phyloP scores from a whole-genome alignment of 2,888 invertebrate species.

The Trachelus stipa region DNA sequence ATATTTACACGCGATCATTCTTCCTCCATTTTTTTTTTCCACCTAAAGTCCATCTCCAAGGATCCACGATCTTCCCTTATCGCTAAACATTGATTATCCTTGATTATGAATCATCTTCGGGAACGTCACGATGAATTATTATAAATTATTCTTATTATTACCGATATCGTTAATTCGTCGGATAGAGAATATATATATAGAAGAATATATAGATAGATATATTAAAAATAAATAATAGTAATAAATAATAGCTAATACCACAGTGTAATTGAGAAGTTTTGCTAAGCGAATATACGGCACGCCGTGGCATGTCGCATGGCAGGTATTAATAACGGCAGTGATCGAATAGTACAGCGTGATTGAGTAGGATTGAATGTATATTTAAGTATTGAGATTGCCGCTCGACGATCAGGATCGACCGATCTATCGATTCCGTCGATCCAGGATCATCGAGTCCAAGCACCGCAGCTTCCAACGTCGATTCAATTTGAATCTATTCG shows the following conservation, averaged over 20 bases:
- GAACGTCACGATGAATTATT: background rate
- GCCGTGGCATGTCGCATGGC: too few species aligned
- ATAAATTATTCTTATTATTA: background rate
- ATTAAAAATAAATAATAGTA: background rate
- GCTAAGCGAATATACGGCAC: background rate
- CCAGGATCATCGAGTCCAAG: background rate
- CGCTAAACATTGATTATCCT: background rate
- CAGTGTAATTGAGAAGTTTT: background rate
- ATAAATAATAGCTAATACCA: background rate
- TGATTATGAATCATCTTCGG: background rate
- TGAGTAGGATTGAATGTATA: background rate
- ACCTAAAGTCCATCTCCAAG: background rate
- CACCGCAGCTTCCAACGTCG: background rate
- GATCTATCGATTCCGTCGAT: background rate
- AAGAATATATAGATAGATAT: background rate
- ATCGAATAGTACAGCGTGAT: background rate
- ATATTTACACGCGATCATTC: background rate
- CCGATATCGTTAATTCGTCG: background rate
- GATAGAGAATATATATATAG: conserved; percentile 3
- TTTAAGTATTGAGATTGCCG: background rate
- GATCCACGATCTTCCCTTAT: background rate
- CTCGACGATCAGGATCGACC: background rate
- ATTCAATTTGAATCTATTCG: background rate
- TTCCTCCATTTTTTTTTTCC: background rate
- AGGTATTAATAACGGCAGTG: background rate